Evolutionary conservation across 1,140 invertebrate genomes (phyloP), one percentile per base, ranked within the genome.

Genomic region (Scaptomyza montana): DNA sequence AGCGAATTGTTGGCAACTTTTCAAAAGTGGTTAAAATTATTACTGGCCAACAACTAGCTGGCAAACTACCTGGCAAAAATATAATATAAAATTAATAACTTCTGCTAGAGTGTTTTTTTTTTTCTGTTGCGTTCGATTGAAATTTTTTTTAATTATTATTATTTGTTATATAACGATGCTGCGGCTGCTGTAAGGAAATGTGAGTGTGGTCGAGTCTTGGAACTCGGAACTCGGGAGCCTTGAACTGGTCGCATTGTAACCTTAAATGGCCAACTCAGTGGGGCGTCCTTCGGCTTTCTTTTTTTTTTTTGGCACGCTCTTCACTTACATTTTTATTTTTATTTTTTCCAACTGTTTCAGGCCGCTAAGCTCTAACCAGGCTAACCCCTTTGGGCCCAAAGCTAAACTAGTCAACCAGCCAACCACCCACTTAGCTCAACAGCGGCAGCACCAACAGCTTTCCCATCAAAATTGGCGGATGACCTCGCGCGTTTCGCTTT

Each of bases 401-500:
- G 5, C 46, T 10, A 16, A 51, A 7, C 21, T n/a, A 53, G 9
- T n/a, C 39, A 46, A 21, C 54, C 47, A 33, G 2, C 41, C 10
- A 13, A 4, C 39, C 55, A 57, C 7, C 12, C 10, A 25, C 51
- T 36, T 36, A 33, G 30, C 30, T 33, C 7, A 25, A 4, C 21
- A 25, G 21, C 3, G 21, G 21, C 21, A 25, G 21, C 7, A 33
- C 1, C 30, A 33, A 5, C 30, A 6, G 30, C 30, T 7, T 33
- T 7, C 1, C 61, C 61, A 57, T 56, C 56, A 61, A 74, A 74
- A 68, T 68, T 74, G 64, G 57, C 46, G 51, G 39, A 51, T 70
- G 66, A 69, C 71, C 71, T 74, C 69, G 71, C 41, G 53, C 70
- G 56, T 45, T 54, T 36, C 39, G 66, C 71, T 74, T 74, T 74